Evolutionary conservation across 1,140 invertebrate species (phyloP).

Genomic region (Conus ventricosus): DNA sequence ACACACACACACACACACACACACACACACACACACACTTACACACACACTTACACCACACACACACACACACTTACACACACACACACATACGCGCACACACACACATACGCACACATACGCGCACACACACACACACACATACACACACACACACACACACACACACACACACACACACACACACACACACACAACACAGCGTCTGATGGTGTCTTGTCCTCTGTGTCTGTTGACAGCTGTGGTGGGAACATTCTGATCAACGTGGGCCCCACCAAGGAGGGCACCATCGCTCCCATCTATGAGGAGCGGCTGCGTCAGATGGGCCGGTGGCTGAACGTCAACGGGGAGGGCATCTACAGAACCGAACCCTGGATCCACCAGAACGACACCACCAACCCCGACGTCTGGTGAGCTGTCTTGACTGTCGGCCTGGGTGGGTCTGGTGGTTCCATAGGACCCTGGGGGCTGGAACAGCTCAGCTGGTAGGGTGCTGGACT

Average conservation of each 20-base stretch:
- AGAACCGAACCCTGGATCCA: constrained; percentile 80
- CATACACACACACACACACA: background rate
- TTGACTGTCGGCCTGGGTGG: background rate
- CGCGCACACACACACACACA: background rate
- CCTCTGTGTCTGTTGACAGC: constrained; percentile 73
- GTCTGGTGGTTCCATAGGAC: no score
- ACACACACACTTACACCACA: background rate
- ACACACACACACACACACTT: background rate
- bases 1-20: constrained; percentile 3
- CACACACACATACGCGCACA: background rate
- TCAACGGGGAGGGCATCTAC: constrained; percentile 94
- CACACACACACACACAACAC: background rate
- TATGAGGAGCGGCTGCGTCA: constrained; percentile 89
- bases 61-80: background rate
- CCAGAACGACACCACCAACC: constrained; percentile 85
- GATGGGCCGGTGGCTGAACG: constrained; percentile 83
- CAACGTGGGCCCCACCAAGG: constrained; percentile 93
- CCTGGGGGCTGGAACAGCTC: no score
- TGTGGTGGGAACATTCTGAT: constrained; percentile 92
- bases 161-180: background rate
- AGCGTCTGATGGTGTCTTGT: no score
- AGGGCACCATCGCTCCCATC: constrained; percentile 90
- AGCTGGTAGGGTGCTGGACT: no score
- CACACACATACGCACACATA: background rate
- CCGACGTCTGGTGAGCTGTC: constrained; percentile 76